Conservation (phyloP, 2,797 vertebrate genomes). For the Galagoides demidoff region DNA sequence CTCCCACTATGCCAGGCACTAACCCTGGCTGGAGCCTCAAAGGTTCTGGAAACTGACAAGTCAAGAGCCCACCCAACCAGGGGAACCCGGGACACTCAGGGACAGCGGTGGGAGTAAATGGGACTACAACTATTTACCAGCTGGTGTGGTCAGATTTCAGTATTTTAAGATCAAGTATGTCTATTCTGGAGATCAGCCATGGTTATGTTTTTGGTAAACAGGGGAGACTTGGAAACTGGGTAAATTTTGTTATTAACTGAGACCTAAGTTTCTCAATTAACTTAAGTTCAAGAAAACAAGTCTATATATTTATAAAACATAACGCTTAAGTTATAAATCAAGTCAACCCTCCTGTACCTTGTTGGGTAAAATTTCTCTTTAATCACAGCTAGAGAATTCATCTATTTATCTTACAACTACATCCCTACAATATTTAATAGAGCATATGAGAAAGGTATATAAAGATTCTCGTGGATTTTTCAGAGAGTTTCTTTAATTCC, state of each 20-base stretch:
- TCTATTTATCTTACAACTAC: neutral
- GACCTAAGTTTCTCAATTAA: neutral
- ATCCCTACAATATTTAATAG: neutral
- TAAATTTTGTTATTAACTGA: neutral
- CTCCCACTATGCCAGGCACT: neutral
- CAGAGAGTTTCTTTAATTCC: slow-evolving; percentile 38
- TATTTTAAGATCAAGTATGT: neutral
- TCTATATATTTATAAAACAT: neutral
- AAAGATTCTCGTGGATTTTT: slow-evolving; percentile 51
- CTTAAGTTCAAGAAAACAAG: slow-evolving; percentile 6
- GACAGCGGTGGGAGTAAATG: too few relatives aligned
- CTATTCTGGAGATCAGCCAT: neutral
- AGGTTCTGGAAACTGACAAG: neutral
- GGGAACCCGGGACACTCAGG: neutral
- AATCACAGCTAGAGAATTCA: slow-evolving; percentile 14
- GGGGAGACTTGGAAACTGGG: neutral
- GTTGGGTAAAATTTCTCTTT: slow-evolving; percentile 15
- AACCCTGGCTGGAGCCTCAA: neutral
- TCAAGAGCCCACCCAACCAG: neutral
- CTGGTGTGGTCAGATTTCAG: neutral
- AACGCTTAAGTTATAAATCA: neutral
- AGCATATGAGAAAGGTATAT: neutral
- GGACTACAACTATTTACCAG: neutral
- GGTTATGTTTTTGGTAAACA: neutral
- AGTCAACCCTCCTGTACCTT: neutral